Conservation (phyloP, 2,888 invertebrate genomes). For the Ophioninae sp. region DNA sequence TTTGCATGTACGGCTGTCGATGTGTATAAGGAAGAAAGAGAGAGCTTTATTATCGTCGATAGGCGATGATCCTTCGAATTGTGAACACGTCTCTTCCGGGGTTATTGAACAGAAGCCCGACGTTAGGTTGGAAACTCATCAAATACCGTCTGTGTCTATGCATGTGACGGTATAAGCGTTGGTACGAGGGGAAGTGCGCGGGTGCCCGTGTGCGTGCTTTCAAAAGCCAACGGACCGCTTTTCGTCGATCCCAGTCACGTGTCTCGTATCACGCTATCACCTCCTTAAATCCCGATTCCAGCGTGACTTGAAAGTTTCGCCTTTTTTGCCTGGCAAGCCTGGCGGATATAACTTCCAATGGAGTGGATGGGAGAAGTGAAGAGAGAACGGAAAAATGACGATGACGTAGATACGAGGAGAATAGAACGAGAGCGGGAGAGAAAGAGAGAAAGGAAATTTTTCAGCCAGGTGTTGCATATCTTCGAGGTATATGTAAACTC, state of each 20-base stretch:
- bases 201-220: neutral
- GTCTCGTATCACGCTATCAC: constrained; percentile 56
- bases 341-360: constrained; percentile 48
- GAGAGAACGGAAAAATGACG: neutral
- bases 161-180: neutral
- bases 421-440: neutral
- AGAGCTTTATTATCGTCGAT: constrained; percentile 56
- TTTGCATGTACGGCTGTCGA: constrained; percentile 21
- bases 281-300: constrained; percentile 58
- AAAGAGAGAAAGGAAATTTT: constrained; percentile 18
- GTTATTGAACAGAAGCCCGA: constrained; percentile 48
- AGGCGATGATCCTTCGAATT: constrained; percentile 59
- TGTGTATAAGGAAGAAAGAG: constrained; percentile 10
- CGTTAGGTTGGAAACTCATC: constrained; percentile 55
- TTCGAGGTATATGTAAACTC: constrained; percentile 16
- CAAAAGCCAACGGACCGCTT: constrained; percentile 42
- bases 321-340: constrained; percentile 16
- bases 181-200: neutral
- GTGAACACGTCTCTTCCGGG: constrained; percentile 19
- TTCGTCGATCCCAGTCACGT: constrained; percentile 55
- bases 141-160: neutral
- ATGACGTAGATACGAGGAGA: constrained; percentile 9
- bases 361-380: constrained; percentile 14
- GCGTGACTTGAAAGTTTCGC: constrained; percentile 55
- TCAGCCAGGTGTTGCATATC: constrained; percentile 54